Percentiles rank a stretch among this genome's conserved stretches.
Evolutionary conservation across 1,140 invertebrate species (phyloP).

Genomic region (Drosophila lacertosa): DNA sequence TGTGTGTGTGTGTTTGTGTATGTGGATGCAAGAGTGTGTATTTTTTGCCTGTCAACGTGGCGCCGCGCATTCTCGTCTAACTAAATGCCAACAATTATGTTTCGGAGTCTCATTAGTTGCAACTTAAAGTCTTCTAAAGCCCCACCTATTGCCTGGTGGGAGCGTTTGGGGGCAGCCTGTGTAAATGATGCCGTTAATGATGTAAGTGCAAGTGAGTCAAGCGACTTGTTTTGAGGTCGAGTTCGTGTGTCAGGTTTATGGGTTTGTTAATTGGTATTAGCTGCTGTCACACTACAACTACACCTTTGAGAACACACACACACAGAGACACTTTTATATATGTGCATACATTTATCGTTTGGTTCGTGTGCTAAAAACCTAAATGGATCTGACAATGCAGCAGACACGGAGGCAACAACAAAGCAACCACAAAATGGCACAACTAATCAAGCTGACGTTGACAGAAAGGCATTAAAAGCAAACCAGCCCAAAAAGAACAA

Average conservation of each 20-base stretch:
- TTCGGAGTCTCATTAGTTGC: constrained; percentile 81
- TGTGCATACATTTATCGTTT: constrained; percentile 5
- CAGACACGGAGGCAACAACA: constrained; percentile 30
- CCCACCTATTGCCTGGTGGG: constrained; percentile 16
- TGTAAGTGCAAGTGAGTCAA: constrained; percentile 66
- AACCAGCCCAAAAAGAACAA: constrained; percentile 22
- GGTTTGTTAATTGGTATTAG: constrained; percentile 70
- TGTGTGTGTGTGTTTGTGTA: constrained; percentile 10
- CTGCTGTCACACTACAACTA: constrained; percentile 21
- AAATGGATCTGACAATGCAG: constrained; percentile 25
- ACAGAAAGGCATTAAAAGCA: constrained; percentile 53
- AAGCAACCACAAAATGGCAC: constrained; percentile 54
- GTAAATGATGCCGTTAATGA: constrained; percentile 80
- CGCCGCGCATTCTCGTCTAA: constrained; percentile 55
- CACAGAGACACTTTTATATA: not conserved
- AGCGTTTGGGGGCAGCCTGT: constrained; percentile 28
- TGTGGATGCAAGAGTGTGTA: constrained; percentile 9
- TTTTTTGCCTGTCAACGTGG: constrained; percentile 38
- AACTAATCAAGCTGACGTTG: constrained; percentile 75
- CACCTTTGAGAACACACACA: constrained; percentile 3
- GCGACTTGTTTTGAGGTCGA: constrained; percentile 68
- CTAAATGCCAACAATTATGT: constrained; percentile 81
- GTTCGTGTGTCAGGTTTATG: constrained; percentile 40
- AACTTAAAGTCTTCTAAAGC: constrained; percentile 75
- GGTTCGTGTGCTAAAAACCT: constrained; percentile 26